These are phyloP conservation scores for Vesta saturnalis DNA, from an alignment of 2,888 invertebrate species.

Conservation along the genomic window DNA sequence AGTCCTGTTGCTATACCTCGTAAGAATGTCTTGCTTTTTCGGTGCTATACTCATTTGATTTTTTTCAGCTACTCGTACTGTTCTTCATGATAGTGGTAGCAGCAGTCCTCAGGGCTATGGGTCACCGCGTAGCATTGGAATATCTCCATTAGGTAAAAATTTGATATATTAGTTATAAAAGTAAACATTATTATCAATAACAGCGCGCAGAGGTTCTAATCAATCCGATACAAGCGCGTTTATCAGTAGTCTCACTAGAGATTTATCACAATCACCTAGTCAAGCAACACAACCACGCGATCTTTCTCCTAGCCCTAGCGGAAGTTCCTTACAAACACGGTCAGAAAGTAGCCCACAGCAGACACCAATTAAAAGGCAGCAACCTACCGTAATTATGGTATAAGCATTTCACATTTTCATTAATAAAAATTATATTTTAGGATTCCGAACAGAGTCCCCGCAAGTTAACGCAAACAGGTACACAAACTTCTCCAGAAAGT, in stretches of 20 bases:
- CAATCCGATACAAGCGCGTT: constrained; percentile 71
- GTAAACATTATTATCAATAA: not conserved
- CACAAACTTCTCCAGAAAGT: constrained; percentile 76
- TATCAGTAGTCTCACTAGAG: constrained; percentile 70
- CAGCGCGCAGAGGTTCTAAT: constrained; percentile 66
- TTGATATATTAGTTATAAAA: constrained; percentile 42
- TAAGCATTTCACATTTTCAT: constrained; percentile 2
- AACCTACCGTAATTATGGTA: constrained; percentile 43
- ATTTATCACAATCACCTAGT: constrained; percentile 69
- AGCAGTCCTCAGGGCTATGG: constrained; percentile 66
- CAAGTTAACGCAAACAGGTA: constrained; percentile 71
- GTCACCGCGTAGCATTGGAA: constrained; percentile 66
- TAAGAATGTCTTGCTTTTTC: constrained; percentile 48
- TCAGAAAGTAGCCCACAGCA: constrained; percentile 65
- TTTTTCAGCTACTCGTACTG: constrained; percentile 41
- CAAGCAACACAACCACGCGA: constrained; percentile 65
- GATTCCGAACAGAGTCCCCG: constrained; percentile 59
- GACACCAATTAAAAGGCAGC: constrained; percentile 61
- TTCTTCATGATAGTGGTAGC: constrained; percentile 63
- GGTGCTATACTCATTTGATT: not conserved
- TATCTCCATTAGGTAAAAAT: constrained; percentile 67
- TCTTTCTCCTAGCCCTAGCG: constrained; percentile 66
- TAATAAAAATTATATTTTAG: constrained; percentile 42
- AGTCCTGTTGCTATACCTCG: constrained; percentile 71
- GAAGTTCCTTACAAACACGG: constrained; percentile 65